A percentile compares a stretch with the other conserved stretches of the same genome.
These are phyloP conservation scores for Sinocyclocheilus maitianheensis DNA, from an alignment of 2,113 vertebrate species.

Conservation along the genomic window DNA sequence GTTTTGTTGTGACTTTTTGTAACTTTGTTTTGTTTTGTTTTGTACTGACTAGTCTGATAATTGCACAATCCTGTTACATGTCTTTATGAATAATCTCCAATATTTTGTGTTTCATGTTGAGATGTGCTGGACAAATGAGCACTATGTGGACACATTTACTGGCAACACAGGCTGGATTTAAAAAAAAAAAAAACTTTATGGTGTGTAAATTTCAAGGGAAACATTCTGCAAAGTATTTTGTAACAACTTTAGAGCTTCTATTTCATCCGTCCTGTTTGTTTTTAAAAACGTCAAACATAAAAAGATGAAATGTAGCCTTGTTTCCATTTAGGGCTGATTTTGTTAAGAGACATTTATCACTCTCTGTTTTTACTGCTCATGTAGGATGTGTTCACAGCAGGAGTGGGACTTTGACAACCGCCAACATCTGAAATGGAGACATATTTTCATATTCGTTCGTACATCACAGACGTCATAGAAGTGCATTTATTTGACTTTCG, in stretches of 20 bases:
- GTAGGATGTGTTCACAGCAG: slow-evolving; percentile 21
- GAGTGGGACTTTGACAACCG: background rate
- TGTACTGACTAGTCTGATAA: background rate
- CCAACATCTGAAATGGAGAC: background rate
- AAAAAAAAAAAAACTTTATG: too few relatives aligned
- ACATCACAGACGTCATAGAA: background rate
- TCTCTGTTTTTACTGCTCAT: slow-evolving; percentile 6
- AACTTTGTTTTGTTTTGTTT: background rate
- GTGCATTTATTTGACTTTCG: background rate
- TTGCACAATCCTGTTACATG: background rate
- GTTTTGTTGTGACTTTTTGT: too few relatives aligned
- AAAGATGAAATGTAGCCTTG: slow-evolving; percentile 4
- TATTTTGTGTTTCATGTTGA: background rate
- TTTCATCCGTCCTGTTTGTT: background rate
- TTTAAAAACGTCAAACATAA: background rate
- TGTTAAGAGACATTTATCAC: slow-evolving; percentile 18
- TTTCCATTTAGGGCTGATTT: slow-evolving; percentile 3
- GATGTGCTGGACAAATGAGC: background rate
- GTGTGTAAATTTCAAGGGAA: background rate
- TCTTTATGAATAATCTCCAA: background rate
- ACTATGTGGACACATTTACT: background rate
- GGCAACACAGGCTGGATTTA: background rate
- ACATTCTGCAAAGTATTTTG: background rate
- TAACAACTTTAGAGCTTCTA: background rate
- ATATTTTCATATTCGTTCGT: background rate